Evolutionary conservation across 64 coral and sea anemone genomes (phyloP).

Genomic region (Stichodactyla mertensii): DNA sequence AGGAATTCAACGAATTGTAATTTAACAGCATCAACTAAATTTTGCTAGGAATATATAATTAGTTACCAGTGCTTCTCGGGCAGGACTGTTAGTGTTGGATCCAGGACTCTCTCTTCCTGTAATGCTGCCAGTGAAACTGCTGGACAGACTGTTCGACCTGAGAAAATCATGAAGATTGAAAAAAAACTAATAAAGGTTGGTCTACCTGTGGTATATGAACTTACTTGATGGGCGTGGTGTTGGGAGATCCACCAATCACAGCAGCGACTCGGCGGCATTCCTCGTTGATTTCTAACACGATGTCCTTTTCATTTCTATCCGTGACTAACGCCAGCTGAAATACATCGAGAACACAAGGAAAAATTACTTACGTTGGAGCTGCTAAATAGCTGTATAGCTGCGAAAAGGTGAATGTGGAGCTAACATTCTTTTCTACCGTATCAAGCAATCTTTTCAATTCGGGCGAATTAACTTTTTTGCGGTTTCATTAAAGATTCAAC

Average conservation of each 20-base stretch:
- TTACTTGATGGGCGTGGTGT: constrained; percentile 70
- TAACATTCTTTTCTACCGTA: too few relatives aligned
- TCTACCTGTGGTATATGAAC: not conserved
- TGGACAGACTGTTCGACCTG: constrained; percentile 18
- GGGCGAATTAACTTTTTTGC: too few relatives aligned
- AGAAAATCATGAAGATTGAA: not conserved
- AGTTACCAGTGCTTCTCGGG: constrained; percentile 57
- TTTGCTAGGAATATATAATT: not conserved
- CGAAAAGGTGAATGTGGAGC: too few relatives aligned
- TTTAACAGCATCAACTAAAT: too few relatives aligned
- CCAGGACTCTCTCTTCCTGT: constrained; percentile 45
- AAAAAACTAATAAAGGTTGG: not conserved
- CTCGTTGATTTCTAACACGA: constrained; percentile 65
- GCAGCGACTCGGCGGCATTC: constrained; percentile 73
- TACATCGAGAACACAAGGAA: not conserved
- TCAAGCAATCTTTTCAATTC: too few relatives aligned
- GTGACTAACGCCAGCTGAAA: constrained; percentile 46
- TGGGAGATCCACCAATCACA: constrained; percentile 68
- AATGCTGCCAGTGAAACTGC: constrained; percentile 32
- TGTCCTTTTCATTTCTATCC: constrained; percentile 82
- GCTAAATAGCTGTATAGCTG: too few relatives aligned
- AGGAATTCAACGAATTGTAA: too few relatives aligned
- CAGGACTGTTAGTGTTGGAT: constrained; percentile 41
- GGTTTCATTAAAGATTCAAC: too few relatives aligned
- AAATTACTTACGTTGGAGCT: too few relatives aligned